These are phyloP conservation scores for Cepaea hortensis DNA, from an alignment of 2,888 invertebrate species.

Conservation along the genomic window DNA sequence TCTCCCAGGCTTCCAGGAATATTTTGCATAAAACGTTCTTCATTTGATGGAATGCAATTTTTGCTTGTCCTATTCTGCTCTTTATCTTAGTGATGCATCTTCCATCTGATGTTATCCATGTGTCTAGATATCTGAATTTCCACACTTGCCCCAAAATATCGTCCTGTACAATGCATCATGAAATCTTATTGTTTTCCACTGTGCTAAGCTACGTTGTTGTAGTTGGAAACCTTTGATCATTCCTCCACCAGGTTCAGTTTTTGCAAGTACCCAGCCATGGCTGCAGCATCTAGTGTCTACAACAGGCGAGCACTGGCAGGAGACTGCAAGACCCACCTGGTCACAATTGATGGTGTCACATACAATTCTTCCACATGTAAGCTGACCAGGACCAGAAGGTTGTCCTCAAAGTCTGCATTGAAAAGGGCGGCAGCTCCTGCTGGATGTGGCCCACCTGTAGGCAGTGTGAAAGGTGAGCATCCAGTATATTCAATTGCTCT, in stretches of 20 bases:
- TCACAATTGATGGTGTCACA: constrained; percentile 34
- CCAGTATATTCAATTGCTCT: neutral
- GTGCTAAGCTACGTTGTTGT: no score
- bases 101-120: no score
- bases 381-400: constrained; percentile 14
- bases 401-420: neutral
- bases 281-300: neutral
- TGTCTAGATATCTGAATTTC: no score
- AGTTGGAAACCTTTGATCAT: neutral
- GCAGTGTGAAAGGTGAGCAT: neutral
- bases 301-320: neutral
- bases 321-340: constrained; percentile 16
- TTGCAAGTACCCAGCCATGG: neutral
- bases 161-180: no score
- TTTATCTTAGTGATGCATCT: no score
- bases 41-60: no score
- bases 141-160: no score
- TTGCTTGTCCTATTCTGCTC: no score
- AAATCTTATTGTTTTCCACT: no score
- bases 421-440: neutral
- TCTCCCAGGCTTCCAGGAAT: no score
- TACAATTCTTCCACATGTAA: constrained; percentile 30
- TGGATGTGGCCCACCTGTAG: neutral
- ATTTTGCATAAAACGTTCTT: no score
- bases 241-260: neutral